Evolutionary conservation across 1,140 invertebrate species (phyloP), one percentile per base, ranked within the genome.

Genomic region (Lordiphosa clarofinis): DNA sequence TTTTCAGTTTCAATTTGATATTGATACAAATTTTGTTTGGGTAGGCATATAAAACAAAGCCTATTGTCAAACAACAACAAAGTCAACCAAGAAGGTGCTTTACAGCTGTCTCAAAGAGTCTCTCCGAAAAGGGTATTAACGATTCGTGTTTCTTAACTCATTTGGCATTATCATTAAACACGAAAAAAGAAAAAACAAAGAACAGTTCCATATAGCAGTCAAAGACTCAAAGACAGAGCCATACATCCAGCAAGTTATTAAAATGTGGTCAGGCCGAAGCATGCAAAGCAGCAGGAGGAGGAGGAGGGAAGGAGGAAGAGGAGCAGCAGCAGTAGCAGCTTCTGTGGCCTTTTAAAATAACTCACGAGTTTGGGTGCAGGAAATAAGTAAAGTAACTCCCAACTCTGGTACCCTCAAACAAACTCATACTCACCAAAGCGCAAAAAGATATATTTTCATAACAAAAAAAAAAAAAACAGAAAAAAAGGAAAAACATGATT

Each of bases 381-480:
- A 67, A 67, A 54, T 46, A 49, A 42, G 42, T 24, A 56, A 39
- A 57, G 54, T 19, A 47, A 62, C 44, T 28, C 36, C 33, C 52
- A 56, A 44, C 36, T 56, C 49, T 38, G 12, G 38, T 53, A 57
- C 58, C 53, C 48, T n/a, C n/a, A n/a, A n/a, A n/a, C n/a, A n/a
- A n/a, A 54, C 42, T 49, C 47, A 69, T 64, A 36, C 12, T 15
- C 15, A 49, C 33, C 31, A 36, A 24, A 15, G 49, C 65, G 60
- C 50, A 69, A 57, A 79, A 57, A 79, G 73, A 75, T 79, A 79
- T 79, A 79, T 79, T 70, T 79, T 79, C 74, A 79, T 73, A 66
- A 64, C 56, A 64, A 48, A 58, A 44, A 44, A 31, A 12, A 44
- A 44, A 12, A 13, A 44, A 24, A 19, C 5, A n/a, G 28, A 43